These are phyloP conservation scores for Nipponacmea schrenckii DNA, from an alignment of 2,888 invertebrate species.

Conservation along the genomic window DNA sequence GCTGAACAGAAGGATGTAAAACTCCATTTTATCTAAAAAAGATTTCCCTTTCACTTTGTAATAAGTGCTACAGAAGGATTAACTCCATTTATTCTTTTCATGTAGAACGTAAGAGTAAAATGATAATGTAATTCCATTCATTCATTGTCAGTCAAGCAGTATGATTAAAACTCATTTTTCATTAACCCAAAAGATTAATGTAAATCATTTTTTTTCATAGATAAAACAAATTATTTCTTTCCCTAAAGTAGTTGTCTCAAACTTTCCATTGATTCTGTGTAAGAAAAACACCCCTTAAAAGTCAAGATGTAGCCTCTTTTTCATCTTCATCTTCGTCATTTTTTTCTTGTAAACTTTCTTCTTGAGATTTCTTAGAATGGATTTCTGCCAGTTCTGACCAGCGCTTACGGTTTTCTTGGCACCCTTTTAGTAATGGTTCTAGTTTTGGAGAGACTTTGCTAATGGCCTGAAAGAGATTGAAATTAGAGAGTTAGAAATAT, in stretches of 20 bases:
- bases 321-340: constrained; percentile 20
- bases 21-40: too few relatives aligned
- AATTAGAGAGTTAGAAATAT: not conserved
- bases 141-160: too few relatives aligned
- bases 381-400: constrained; percentile 53
- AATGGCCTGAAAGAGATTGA: constrained; percentile 53
- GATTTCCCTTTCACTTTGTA: too few relatives aligned
- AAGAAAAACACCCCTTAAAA: not conserved
- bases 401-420: constrained; percentile 56
- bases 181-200: too few relatives aligned
- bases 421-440: constrained; percentile 58
- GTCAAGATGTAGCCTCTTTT: constrained; percentile 23
- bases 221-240: not conserved
- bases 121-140: too few relatives aligned
- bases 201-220: not conserved
- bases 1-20: too few relatives aligned
- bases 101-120: too few relatives aligned
- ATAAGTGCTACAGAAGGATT: too few relatives aligned
- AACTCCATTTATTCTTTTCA: too few relatives aligned
- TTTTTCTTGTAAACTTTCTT: constrained; percentile 16
- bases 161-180: too few relatives aligned
- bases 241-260: not conserved
- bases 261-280: too few relatives aligned
- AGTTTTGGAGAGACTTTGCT: constrained; percentile 69
- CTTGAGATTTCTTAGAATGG: constrained; percentile 38